These are phyloP conservation scores for Sebastes jordani DNA, from an alignment of 2,797 vertebrate genomes.

Conservation along the genomic window DNA sequence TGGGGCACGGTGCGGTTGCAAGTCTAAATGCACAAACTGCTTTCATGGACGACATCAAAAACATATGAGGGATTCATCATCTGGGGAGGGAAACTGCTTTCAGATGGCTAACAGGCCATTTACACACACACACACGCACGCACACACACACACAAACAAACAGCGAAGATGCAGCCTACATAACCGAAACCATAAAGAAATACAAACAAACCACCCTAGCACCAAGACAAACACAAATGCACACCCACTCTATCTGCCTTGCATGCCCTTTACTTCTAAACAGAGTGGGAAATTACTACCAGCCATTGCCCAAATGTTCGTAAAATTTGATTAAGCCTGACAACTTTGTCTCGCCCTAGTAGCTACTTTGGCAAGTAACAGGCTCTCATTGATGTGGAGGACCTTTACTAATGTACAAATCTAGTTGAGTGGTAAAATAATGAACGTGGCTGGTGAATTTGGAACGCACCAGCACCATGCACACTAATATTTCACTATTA, in stretches of 20 bases:
- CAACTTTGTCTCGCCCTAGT: constrained; percentile 32
- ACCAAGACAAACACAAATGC: constrained; percentile 54
- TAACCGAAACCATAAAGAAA: constrained; percentile 63
- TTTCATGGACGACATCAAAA: constrained; percentile 76
- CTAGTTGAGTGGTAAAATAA: constrained; percentile 33
- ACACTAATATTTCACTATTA: background rate
- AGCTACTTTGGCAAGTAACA: constrained; percentile 21
- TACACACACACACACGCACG: constrained; percentile 32
- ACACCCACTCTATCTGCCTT: constrained; percentile 43
- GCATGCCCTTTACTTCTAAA: constrained; percentile 37
- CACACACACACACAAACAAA: background rate
- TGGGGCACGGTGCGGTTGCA: constrained; percentile 53
- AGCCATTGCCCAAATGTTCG: constrained; percentile 53
- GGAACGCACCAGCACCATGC: background rate
- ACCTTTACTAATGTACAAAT: constrained; percentile 21
- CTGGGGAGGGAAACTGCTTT: constrained; percentile 73
- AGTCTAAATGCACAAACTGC: constrained; percentile 64
- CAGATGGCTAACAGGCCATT: constrained; percentile 81
- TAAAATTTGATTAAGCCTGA: constrained; percentile 64
- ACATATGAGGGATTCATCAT: constrained; percentile 77
- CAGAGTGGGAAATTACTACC: constrained; percentile 49
- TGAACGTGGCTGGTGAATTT: constrained; percentile 7
- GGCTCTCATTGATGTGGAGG: constrained; percentile 17
- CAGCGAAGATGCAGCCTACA: constrained; percentile 38
- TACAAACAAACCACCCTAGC: constrained; percentile 62